Conservation (phyloP, 2,797 vertebrate species). For the Cottoperca gobio region DNA sequence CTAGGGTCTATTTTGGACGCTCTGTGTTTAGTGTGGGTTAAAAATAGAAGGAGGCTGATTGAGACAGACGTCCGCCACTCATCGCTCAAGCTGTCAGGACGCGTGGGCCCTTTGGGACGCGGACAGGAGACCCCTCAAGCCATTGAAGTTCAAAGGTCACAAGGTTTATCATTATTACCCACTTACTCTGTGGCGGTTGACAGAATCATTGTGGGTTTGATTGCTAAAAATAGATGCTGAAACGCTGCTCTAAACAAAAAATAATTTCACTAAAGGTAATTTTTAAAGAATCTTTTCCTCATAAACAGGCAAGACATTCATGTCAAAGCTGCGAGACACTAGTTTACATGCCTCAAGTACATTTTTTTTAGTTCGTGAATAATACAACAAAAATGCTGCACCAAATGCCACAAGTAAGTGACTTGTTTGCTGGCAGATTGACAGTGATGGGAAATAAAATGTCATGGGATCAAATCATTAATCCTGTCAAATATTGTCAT, state of each 20-base stretch:
- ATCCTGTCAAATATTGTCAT: slow-evolving; percentile 83
- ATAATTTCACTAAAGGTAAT: slow-evolving; percentile 8
- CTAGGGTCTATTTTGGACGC: slow-evolving; percentile 86
- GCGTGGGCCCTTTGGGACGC: slow-evolving; percentile 73
- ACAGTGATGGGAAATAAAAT: slow-evolving; percentile 80
- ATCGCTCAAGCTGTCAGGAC: slow-evolving; percentile 78
- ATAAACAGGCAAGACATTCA: slow-evolving; percentile 57
- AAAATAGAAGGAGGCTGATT: slow-evolving; percentile 89
- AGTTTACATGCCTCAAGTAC: slow-evolving; percentile 59
- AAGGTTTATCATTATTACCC: slow-evolving; percentile 77
- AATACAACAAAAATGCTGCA: slow-evolving; percentile 68
- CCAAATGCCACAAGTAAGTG: slow-evolving; percentile 81
- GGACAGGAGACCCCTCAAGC: slow-evolving; percentile 74
- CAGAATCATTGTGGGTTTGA: slow-evolving; percentile 40
- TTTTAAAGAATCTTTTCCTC: slow-evolving; percentile 18
- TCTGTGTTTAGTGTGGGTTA: slow-evolving; percentile 92
- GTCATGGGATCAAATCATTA: slow-evolving; percentile 82
- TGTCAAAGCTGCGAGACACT: slow-evolving; percentile 29
- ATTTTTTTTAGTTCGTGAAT: slow-evolving; percentile 69
- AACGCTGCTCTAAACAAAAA: slow-evolving; percentile 26
- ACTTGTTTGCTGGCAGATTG: slow-evolving; percentile 75
- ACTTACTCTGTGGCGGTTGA: slow-evolving; percentile 54
- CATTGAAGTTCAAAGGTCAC: slow-evolving; percentile 77
- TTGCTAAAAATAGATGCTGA: slow-evolving; percentile 57
- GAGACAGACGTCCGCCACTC: slow-evolving; percentile 81